phyloP scores from a whole-genome alignment of 2,888 invertebrate species.

The Choreutis nemorana region DNA sequence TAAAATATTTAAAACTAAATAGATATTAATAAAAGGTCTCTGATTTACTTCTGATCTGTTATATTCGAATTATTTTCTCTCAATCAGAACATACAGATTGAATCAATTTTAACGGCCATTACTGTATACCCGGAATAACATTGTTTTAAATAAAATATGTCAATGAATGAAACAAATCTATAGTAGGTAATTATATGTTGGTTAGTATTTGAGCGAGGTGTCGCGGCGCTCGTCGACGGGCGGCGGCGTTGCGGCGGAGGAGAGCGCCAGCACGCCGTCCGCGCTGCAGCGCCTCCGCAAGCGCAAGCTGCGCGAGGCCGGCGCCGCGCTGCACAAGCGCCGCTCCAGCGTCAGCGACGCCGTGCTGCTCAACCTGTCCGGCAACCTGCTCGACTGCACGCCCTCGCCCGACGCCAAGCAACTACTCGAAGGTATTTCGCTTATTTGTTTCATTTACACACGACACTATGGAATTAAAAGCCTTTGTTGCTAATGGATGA shows the following conservation, averaged over 20 bases:
- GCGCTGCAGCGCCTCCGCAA: constrained; percentile 71
- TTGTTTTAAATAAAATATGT: too few species aligned
- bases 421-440: constrained; percentile 55
- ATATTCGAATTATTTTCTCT: too few species aligned
- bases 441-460: too few species aligned
- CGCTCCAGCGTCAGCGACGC: constrained; percentile 89
- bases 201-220: constrained; percentile 51
- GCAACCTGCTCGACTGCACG: constrained; percentile 89
- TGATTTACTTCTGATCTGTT: too few species aligned
- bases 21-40: too few species aligned
- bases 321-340: constrained; percentile 75
- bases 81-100: too few species aligned
- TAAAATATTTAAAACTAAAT: not conserved
- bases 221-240: constrained; percentile 59
- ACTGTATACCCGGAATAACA: too few species aligned
- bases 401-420: constrained; percentile 79
- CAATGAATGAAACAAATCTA: too few species aligned
- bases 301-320: constrained; percentile 74
- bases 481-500: too few species aligned
- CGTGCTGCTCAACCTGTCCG: constrained; percentile 83
- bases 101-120: too few species aligned
- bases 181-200: too few species aligned
- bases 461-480: too few species aligned
- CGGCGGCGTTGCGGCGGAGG: constrained; percentile 22
- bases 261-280: constrained; percentile 31